Conservation (phyloP, 1,140 invertebrate genomes). For the Halyomorpha halys region DNA sequence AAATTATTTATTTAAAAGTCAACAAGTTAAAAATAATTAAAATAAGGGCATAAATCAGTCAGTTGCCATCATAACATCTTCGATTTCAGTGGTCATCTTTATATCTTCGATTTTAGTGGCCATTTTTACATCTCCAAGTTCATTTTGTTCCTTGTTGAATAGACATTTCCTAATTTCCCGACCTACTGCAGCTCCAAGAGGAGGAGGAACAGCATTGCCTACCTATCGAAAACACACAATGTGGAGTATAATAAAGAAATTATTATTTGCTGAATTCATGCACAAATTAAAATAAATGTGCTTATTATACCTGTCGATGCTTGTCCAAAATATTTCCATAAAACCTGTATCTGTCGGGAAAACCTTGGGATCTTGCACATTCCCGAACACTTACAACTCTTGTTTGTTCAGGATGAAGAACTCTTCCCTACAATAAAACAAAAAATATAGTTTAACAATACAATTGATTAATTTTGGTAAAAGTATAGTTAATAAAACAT, state of each 20-base stretch:
- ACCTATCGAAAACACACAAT: constrained; percentile 37
- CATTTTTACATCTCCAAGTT: background rate
- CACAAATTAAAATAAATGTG: constrained; percentile 8
- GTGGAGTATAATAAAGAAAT: background rate
- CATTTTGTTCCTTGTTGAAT: background rate
- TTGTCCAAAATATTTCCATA: constrained; percentile 66
- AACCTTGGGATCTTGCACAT: constrained; percentile 78
- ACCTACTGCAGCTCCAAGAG: constrained; percentile 63
- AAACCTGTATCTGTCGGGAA: constrained; percentile 68
- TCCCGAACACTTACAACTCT: constrained; percentile 75
- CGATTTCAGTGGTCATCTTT: background rate
- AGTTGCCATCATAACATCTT: no score
- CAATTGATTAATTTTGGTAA: background rate
- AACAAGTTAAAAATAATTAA: no score
- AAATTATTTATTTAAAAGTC: no score
- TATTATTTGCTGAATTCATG: background rate
- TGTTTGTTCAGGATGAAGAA: constrained; percentile 71
- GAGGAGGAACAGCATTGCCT: constrained; percentile 81
- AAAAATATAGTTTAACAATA: constrained; percentile 16
- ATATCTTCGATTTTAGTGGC: background rate
- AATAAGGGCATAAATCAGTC: no score
- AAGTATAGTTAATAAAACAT: no score
- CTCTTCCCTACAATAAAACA: constrained; percentile 45
- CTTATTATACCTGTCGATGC: constrained; percentile 72
- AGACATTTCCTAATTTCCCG: constrained; percentile 52